Conservation (phyloP, 2,888 invertebrate genomes). For the Listrodromus nycthemerus region DNA sequence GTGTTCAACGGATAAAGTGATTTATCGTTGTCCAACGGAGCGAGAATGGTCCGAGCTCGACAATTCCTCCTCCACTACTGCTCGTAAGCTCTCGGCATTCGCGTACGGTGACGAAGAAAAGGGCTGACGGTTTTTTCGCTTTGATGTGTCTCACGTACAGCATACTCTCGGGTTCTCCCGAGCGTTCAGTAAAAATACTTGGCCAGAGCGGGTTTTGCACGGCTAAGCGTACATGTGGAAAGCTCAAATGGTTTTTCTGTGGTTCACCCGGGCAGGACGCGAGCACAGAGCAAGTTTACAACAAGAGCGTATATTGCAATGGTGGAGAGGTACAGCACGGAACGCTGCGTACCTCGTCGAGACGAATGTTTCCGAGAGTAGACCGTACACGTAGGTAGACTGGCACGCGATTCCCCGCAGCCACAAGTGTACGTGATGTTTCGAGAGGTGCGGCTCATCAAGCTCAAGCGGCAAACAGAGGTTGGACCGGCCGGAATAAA, state of each 20-base stretch:
- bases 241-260: constrained; percentile 47
- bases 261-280: constrained; percentile 9
- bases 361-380: constrained; percentile 27
- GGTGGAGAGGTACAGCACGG: background rate
- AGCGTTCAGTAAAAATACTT: constrained; percentile 19
- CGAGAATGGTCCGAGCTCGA: constrained; percentile 48
- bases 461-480: constrained; percentile 28
- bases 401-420: constrained; percentile 37
- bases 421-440: constrained; percentile 35
- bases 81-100: constrained; percentile 39
- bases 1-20: constrained; percentile 64
- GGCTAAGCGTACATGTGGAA: constrained; percentile 18
- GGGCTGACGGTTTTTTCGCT: constrained; percentile 57
- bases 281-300: constrained; percentile 31
- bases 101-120: constrained; percentile 45
- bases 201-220: constrained; percentile 25
- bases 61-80: background rate
- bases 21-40: constrained; percentile 66
- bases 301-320: constrained; percentile 1
- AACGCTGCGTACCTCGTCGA: constrained; percentile 12
- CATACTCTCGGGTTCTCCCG: constrained; percentile 13
- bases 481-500: constrained; percentile 27
- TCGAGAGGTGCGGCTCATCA: constrained; percentile 33
- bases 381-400: background rate
- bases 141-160: constrained; percentile 50